Conservation (phyloP, 2,797 vertebrate species). For the Leptatherina wallacei region DNA sequence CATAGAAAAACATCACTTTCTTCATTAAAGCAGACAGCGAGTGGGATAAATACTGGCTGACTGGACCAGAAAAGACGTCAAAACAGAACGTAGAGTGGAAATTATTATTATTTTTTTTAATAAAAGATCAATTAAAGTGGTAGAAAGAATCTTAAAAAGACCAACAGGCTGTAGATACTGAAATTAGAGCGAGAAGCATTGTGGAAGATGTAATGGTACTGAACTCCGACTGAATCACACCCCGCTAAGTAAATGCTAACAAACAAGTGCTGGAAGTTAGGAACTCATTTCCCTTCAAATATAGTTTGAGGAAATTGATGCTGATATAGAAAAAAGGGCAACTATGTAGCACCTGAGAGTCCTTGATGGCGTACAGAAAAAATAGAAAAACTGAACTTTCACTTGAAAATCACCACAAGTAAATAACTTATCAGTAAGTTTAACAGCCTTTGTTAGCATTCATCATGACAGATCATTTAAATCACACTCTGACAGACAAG, state of each 20-base stretch:
- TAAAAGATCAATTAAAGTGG: constrained; percentile 1
- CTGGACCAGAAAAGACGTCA: constrained; percentile 1
- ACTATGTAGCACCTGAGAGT: constrained; percentile 28
- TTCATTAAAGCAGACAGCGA: constrained; percentile 29
- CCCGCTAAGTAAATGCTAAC: constrained; percentile 21
- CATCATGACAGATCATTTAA: constrained; percentile 29
- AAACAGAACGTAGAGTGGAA: no score
- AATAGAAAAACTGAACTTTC: constrained; percentile 17
- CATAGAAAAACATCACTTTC: constrained; percentile 39
- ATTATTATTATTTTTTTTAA: no score
- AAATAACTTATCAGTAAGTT: constrained; percentile 22
- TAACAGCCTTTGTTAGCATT: constrained; percentile 9
- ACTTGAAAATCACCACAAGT: constrained; percentile 15
- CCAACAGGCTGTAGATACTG: neutral
- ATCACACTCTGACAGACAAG: constrained; percentile 20
- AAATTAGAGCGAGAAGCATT: constrained; percentile 8
- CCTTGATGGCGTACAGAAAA: constrained; percentile 3
- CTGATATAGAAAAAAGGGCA: constrained; percentile 14
- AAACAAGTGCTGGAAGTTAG: neutral
- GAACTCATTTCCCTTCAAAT: neutral
- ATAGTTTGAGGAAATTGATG: neutral
- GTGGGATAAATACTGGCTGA: constrained; percentile 1
- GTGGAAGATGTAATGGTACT: constrained; percentile 12
- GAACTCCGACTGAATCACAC: constrained; percentile 7
- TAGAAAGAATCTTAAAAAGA: constrained; percentile 5